These are phyloP conservation scores for Pollachius pollachius DNA, from an alignment of 2,113 vertebrate species.

Conservation along the genomic window DNA sequence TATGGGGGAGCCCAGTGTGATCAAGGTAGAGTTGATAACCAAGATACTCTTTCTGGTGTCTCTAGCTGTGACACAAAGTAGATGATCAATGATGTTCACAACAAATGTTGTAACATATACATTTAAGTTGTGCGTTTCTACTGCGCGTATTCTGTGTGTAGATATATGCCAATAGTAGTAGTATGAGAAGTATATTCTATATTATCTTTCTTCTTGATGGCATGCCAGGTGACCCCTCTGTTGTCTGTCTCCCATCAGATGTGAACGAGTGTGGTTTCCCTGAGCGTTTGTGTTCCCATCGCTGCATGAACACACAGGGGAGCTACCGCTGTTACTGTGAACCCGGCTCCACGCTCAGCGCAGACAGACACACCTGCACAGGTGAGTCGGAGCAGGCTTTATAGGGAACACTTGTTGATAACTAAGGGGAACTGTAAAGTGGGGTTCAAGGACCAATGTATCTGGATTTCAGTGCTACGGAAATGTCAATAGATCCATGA, in stretches of 20 bases:
- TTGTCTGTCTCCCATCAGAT: constrained; percentile 45
- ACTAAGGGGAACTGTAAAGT: too few relatives aligned
- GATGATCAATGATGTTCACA: constrained; percentile 40
- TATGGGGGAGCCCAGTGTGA: constrained; percentile 60
- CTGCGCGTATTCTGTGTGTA: too few relatives aligned
- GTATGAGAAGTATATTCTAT: too few relatives aligned
- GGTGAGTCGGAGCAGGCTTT: constrained; percentile 46
- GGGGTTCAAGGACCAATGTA: too few relatives aligned
- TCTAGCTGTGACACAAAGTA: too few relatives aligned
- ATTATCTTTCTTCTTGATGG: too few relatives aligned
- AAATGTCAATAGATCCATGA: too few relatives aligned
- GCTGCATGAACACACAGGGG: constrained; percentile 71
- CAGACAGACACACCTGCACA: constrained; percentile 65
- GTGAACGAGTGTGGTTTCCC: constrained; percentile 70
- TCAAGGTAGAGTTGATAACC: constrained; percentile 50
- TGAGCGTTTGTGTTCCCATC: constrained; percentile 62
- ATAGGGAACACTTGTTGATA: not conserved
- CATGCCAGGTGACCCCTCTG: too few relatives aligned
- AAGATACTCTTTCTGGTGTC: constrained; percentile 1
- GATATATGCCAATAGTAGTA: too few relatives aligned
- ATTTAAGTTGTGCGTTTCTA: too few relatives aligned
- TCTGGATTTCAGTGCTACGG: too few relatives aligned
- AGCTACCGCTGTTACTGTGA: constrained; percentile 72
- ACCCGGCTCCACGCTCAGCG: constrained; percentile 58
- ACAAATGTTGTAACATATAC: constrained; percentile 15